Percentiles rank a stretch among this genome's conserved stretches.
These are phyloP conservation scores for Poeciliopsis occidentalis DNA, from an alignment of 2,113 vertebrate species.

Conservation along the genomic window DNA sequence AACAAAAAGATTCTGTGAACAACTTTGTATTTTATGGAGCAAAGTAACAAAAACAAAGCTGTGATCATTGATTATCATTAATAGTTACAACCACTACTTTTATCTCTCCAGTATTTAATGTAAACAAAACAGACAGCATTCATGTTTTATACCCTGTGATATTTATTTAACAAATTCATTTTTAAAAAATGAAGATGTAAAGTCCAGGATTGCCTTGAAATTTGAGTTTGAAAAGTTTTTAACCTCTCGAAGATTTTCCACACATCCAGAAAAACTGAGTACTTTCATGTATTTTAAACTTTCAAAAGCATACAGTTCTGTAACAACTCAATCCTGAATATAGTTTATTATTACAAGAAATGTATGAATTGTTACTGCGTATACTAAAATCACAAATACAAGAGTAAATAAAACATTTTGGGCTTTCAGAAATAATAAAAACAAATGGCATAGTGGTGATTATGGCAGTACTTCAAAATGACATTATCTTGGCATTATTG, in stretches of 20 bases:
- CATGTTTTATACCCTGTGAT: conserved; percentile 27
- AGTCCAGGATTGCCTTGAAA: conserved; percentile 43
- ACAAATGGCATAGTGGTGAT: conserved; percentile 1
- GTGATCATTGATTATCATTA: neutral
- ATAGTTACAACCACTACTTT: neutral
- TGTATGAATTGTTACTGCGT: neutral
- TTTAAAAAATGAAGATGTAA: conserved; percentile 27
- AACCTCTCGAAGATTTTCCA: neutral
- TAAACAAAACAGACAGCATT: conserved; percentile 2
- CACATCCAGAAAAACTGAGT: neutral
- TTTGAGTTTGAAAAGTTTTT: conserved; percentile 1
- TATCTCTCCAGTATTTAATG: neutral
- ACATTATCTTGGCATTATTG: conserved; percentile 34
- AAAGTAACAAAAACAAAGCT: neutral
- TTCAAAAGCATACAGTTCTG: conserved; percentile 3
- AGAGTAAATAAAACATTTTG: conserved; percentile 1
- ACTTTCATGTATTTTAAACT: neutral
- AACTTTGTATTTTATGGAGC: neutral
- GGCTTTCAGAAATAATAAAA: neutral
- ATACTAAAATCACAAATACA: neutral
- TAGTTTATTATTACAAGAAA: neutral
- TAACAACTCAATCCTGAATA: conserved; percentile 19
- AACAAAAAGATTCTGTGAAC: neutral
- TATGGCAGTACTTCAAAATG: conserved; percentile 11
- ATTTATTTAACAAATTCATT: conserved; percentile 59